Evolutionary conservation across 2,888 invertebrate genomes (phyloP).

Genomic region (Pristionchus arcanus): DNA sequence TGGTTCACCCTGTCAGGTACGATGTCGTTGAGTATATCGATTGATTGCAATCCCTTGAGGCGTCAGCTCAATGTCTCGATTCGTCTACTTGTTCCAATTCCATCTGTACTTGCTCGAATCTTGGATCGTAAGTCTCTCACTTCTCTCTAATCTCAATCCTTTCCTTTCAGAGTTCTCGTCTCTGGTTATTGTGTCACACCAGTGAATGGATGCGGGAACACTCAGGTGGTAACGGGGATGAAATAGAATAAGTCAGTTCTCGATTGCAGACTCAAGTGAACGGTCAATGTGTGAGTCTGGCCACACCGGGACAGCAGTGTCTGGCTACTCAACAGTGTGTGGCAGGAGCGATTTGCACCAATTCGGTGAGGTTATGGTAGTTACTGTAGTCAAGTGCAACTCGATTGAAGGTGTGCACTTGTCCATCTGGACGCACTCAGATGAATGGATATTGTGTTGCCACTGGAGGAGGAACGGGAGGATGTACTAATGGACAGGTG

Average conservation of each 20-base stretch:
- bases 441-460: slow-evolving; percentile 39
- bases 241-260: background rate
- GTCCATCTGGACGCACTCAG: slow-evolving; percentile 6
- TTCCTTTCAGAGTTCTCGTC: slow-evolving; percentile 11
- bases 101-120: background rate
- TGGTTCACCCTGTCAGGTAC: background rate
- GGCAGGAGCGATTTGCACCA: background rate
- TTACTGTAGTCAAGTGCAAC: background rate
- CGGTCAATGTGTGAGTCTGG: slow-evolving; percentile 14
- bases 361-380: background rate
- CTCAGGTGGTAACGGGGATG: background rate
- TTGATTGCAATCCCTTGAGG: background rate
- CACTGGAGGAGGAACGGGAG: background rate
- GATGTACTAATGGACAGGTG: background rate
- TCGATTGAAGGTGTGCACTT: slow-evolving; percentile 17
- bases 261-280: slow-evolving; percentile 23
- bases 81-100: background rate
- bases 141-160: background rate
- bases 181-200: slow-evolving; percentile 36
- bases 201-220: background rate
- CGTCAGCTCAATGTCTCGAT: slow-evolving; percentile 33
- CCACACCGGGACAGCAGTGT: slow-evolving; percentile 8
- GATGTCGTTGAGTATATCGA: background rate
- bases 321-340: slow-evolving; percentile 11
- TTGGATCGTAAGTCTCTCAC: background rate